Conservation (phyloP, 1,140 invertebrate species). For the Eueides isabella region DNA sequence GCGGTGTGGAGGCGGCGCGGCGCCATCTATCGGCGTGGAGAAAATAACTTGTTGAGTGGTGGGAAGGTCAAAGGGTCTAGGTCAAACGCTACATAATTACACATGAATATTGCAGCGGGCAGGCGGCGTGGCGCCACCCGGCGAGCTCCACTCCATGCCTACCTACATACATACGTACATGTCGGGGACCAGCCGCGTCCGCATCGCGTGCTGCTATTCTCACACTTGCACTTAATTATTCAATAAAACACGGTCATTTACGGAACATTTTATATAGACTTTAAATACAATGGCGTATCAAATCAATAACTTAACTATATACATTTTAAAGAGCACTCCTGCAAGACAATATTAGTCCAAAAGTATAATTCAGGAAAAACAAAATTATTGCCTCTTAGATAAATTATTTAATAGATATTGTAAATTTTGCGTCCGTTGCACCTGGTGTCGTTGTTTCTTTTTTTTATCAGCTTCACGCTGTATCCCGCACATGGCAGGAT, state of each 20-base stretch:
- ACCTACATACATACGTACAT: too few species aligned
- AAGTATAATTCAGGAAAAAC: too few species aligned
- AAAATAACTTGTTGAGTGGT: not conserved
- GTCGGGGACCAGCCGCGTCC: not conserved
- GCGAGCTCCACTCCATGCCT: too few species aligned
- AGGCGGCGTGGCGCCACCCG: constrained; percentile 4
- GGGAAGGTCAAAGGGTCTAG: not conserved
- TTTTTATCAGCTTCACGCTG: too few species aligned
- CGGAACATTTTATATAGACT: too few species aligned
- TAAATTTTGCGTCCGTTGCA: too few species aligned
- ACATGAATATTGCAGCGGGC: constrained; percentile 2
- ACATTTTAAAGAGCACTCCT: too few species aligned
- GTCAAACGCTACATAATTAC: not conserved
- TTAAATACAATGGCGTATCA: not conserved
- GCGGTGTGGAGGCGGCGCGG: not conserved
- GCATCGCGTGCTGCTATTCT: not conserved
- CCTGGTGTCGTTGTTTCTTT: too few species aligned
- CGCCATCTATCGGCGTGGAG: not conserved
- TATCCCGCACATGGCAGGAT: too few species aligned
- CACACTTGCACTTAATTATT: not conserved
- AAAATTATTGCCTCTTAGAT: too few species aligned
- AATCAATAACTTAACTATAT: not conserved
- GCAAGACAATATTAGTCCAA: too few species aligned
- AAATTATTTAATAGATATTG: too few species aligned
- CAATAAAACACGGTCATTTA: not conserved